Conservation (phyloP, 2,888 invertebrate species). For the Watsonalla binaria region DNA sequence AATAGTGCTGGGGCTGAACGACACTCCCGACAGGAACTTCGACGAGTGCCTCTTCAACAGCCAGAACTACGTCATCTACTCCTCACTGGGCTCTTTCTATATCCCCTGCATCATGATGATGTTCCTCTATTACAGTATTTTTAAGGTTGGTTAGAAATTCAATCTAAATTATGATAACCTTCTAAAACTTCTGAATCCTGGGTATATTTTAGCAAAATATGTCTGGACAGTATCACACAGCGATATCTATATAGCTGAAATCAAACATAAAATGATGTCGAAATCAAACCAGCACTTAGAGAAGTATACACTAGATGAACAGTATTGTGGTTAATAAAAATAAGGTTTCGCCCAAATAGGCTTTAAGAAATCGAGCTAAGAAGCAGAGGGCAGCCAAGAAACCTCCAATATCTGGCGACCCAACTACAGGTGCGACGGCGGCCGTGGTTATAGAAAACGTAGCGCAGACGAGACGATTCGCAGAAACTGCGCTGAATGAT, state of each 20-base stretch:
- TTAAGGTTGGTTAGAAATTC: constrained; percentile 84
- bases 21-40: constrained; percentile 90
- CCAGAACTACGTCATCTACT: constrained; percentile 98
- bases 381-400: constrained; percentile 89
- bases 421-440: constrained; percentile 83
- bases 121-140: constrained; percentile 97
- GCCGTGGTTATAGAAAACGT: constrained; percentile 95
- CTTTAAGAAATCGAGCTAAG: constrained; percentile 89
- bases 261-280: too few species aligned
- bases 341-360: constrained; percentile 73
- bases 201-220: too few species aligned
- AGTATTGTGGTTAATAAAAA: too few species aligned
- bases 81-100: constrained; percentile 98
- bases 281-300: too few species aligned
- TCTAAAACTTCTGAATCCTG: background rate
- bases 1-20: constrained; percentile 96
- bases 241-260: too few species aligned
- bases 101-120: constrained; percentile 99
- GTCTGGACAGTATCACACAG: too few species aligned
- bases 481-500: constrained; percentile 88
- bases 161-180: constrained; percentile 6
- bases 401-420: constrained; percentile 84
- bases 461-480: constrained; percentile 87
- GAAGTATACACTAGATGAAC: too few species aligned
- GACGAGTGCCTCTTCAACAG: constrained; percentile 97